Percentiles rank a stretch among this genome's conserved stretches.
These are phyloP conservation scores for Myathropa florea DNA, from an alignment of 2,888 invertebrate genomes.

Conservation along the genomic window DNA sequence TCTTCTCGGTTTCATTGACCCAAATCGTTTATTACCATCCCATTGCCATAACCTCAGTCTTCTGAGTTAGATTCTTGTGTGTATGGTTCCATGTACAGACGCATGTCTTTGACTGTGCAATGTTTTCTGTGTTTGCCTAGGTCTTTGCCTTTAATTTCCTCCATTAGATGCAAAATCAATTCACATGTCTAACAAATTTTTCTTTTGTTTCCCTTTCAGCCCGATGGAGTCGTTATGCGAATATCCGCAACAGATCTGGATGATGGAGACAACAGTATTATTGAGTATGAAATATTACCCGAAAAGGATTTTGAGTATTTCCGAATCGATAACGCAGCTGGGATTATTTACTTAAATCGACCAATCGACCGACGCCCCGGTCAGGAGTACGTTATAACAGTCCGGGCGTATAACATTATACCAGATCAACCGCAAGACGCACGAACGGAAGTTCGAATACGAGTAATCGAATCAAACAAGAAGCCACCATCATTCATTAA, in stretches of 20 bases:
- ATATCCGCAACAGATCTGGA: conserved; percentile 96
- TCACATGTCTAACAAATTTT: background rate
- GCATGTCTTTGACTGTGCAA: no score
- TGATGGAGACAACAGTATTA: conserved; percentile 93
- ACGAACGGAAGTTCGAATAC: conserved; percentile 90
- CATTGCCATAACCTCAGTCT: background rate
- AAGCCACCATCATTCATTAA: conserved; percentile 89
- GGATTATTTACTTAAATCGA: conserved; percentile 87
- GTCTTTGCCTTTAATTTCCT: no score
- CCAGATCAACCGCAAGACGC: conserved; percentile 82
- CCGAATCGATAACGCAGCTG: conserved; percentile 89
- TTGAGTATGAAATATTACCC: conserved; percentile 84
- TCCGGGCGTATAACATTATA: conserved; percentile 79
- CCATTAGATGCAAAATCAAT: background rate
- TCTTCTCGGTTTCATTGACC: background rate
- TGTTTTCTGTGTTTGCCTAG: background rate
- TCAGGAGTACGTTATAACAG: conserved; percentile 79
- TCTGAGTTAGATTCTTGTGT: background rate
- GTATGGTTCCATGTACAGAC: no score
- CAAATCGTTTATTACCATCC: background rate
- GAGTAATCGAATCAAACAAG: conserved; percentile 93
- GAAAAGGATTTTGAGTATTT: conserved; percentile 86
- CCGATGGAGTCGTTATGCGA: conserved; percentile 87
- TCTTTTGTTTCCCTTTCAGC: conserved; percentile 74
- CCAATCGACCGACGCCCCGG: conserved; percentile 79